Evolutionary conservation across 2,888 invertebrate species (phyloP).

Genomic region (Endomychus coccineus): DNA sequence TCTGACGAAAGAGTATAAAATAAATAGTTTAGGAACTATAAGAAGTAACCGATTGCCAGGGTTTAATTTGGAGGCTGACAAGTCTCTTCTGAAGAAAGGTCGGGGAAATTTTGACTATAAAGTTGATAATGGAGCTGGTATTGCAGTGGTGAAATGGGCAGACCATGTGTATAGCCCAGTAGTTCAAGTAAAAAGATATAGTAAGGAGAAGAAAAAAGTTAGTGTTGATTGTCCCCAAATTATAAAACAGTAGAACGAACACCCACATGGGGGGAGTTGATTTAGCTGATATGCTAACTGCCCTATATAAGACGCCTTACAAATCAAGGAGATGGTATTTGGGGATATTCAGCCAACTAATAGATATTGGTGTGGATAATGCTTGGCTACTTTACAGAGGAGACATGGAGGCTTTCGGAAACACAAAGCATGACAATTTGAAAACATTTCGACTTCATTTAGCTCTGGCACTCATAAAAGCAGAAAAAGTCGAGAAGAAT

Average conservation of each 20-base stretch:
- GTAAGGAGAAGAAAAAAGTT: conserved; percentile 12
- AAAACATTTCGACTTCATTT: conserved; percentile 1
- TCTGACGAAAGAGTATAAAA: not conserved
- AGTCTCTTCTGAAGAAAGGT: conserved; percentile 13
- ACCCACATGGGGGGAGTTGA: conserved; percentile 22
- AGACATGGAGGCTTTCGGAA: conserved; percentile 1
- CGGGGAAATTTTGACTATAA: conserved; percentile 17
- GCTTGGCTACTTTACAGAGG: conserved; percentile 9
- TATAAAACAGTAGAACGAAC: conserved; percentile 25
- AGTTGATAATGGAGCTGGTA: conserved; percentile 11
- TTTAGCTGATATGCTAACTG: conserved; percentile 15
- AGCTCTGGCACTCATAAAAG: conserved; percentile 1
- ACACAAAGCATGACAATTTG: not conserved
- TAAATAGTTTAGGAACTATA: not conserved
- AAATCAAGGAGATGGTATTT: conserved; percentile 6
- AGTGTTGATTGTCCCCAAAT: conserved; percentile 15
- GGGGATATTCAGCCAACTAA: conserved; percentile 5
- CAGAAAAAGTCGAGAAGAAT: too few species aligned
- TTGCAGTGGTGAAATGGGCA: conserved; percentile 23
- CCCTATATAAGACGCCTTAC: conserved; percentile 4
- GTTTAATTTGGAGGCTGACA: conserved; percentile 11
- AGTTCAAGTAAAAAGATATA: not conserved
- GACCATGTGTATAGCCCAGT: conserved; percentile 8
- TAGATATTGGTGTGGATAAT: conserved; percentile 9
- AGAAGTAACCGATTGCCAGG: conserved; percentile 10